phyloP scores from a whole-genome alignment of 2,113 vertebrate genomes.

The Tachysurus fulvidraco region DNA sequence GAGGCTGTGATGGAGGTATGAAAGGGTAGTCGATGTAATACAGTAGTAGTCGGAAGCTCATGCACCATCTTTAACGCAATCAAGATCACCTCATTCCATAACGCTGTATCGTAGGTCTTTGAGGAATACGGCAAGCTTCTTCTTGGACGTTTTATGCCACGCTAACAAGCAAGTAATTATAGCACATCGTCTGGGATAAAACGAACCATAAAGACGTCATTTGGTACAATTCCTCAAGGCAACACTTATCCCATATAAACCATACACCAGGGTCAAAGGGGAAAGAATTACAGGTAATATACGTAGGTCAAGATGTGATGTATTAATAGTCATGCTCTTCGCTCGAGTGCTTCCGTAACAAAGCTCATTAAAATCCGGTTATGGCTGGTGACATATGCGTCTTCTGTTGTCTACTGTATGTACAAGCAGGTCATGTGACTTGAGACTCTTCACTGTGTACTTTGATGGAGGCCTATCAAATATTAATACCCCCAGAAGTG shows the following conservation, averaged over 20 bases:
- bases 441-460: slow-evolving; percentile 43
- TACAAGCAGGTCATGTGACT: slow-evolving; percentile 22
- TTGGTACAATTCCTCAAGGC: not conserved
- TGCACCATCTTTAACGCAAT: not conserved
- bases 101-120: not conserved
- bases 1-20: too few relatives aligned
- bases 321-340: slow-evolving; percentile 55
- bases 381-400: slow-evolving; percentile 42
- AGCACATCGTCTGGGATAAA: not conserved
- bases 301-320: slow-evolving; percentile 46
- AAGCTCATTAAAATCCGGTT: slow-evolving; percentile 54
- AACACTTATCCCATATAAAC: not conserved
- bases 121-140: too few relatives aligned
- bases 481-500: slow-evolving; percentile 72
- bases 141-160: not conserved
- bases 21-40: too few relatives aligned
- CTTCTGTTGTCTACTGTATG: slow-evolving; percentile 6
- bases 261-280: slow-evolving; percentile 19
- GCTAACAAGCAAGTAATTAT: not conserved
- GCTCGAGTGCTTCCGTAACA: slow-evolving; percentile 37
- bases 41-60: not conserved
- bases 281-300: slow-evolving; percentile 38
- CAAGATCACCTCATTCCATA: not conserved
- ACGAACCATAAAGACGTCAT: not conserved
- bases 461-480: slow-evolving; percentile 69